Conservation (phyloP, 2,797 vertebrate species). For the Sarcophilus harrisii region DNA sequence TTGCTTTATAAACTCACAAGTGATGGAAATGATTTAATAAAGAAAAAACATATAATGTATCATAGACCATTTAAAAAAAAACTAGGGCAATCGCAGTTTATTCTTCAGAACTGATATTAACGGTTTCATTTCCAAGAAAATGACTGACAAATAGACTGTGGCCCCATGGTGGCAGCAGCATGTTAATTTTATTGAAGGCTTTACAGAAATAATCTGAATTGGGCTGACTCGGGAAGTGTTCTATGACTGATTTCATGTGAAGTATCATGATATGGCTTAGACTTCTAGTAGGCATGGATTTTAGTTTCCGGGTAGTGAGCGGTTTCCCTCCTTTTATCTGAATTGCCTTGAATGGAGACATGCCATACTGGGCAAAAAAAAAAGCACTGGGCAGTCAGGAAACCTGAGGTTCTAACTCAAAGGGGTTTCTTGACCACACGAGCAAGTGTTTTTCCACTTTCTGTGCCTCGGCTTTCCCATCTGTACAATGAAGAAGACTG, state of each 20-base stretch:
- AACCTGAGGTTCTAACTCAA: background rate
- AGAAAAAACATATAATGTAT: conserved; percentile 58
- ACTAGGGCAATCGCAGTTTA: conserved; percentile 54
- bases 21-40: conserved; percentile 75
- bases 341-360: conserved; percentile 27
- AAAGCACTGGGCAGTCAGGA: background rate
- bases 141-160: conserved; percentile 14
- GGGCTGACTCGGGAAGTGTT: conserved; percentile 28
- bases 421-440: background rate
- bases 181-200: conserved; percentile 47
- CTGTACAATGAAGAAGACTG: background rate
- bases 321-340: background rate
- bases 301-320: conserved; percentile 51
- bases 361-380: background rate
- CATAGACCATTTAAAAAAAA: conserved; percentile 59
- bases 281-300: conserved; percentile 18
- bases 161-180: conserved; percentile 35
- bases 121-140: conserved; percentile 64
- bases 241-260: conserved; percentile 22
- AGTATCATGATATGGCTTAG: conserved; percentile 10
- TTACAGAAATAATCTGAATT: conserved; percentile 31
- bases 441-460: background rate
- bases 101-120: conserved; percentile 56
- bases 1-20: conserved; percentile 68
- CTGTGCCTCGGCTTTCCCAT: background rate